Percentiles rank a stretch among this genome's conserved stretches.
phyloP scores from a whole-genome alignment of 1,140 invertebrate genomes.

The Microvelia longipes region DNA sequence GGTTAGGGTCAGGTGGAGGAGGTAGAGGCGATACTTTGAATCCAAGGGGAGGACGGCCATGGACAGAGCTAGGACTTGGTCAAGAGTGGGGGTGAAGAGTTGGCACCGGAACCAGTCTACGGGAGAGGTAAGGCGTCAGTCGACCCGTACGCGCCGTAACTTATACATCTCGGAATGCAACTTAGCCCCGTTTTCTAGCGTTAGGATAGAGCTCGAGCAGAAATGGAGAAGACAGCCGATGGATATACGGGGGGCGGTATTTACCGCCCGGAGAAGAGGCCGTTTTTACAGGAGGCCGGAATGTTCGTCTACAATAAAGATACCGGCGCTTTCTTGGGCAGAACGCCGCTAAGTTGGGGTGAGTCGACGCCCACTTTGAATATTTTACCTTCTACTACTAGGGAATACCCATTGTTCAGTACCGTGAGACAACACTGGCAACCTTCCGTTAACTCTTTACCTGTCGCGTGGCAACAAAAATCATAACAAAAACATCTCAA shows the following conservation, averaged over 20 bases:
- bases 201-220: not conserved
- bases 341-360: slow-evolving; percentile 8
- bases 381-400: not conserved
- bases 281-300: not conserved
- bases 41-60: not conserved
- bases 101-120: not conserved
- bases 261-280: not conserved
- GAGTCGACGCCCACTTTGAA: slow-evolving; percentile 8
- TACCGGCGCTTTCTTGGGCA: slow-evolving; percentile 5
- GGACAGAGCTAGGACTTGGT: not conserved
- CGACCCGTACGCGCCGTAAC: not conserved
- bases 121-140: not conserved
- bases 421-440: not conserved
- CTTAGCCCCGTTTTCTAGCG: slow-evolving; percentile 2
- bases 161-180: not conserved
- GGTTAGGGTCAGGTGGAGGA: not conserved
- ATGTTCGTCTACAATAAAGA: slow-evolving; percentile 4
- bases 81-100: not conserved
- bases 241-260: not conserved
- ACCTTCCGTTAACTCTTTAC: not conserved
- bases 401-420: not conserved
- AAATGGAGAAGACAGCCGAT: not conserved
- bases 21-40: not conserved
- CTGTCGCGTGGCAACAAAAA: not conserved
- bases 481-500: not conserved